These are phyloP conservation scores for Camelus bactrianus DNA, from an alignment of 2,113 vertebrate genomes.

Conservation along the genomic window DNA sequence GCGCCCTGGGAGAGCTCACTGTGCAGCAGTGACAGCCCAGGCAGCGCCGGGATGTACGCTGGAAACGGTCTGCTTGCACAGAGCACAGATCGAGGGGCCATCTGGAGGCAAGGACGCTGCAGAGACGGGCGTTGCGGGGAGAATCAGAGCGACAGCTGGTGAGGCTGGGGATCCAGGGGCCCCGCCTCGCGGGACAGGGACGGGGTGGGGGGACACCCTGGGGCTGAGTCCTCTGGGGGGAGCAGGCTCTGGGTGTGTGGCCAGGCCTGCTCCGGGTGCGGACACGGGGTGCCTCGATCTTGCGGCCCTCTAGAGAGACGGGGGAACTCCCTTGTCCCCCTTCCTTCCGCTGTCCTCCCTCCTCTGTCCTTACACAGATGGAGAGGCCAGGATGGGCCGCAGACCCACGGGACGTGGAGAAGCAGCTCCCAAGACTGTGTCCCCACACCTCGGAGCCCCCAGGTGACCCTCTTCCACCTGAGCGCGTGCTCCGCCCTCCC, in stretches of 20 bases:
- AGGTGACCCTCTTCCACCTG: rapidly evolving
- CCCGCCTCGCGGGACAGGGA: no score
- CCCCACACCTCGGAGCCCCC: background rate
- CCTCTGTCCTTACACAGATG: rapidly evolving
- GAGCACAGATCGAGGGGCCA: background rate
- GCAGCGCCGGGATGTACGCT: background rate
- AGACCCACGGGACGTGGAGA: background rate
- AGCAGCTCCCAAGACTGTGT: background rate
- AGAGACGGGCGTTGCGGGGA: background rate
- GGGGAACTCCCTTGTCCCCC: background rate
- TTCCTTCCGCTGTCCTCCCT: no score
- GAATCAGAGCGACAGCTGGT: background rate
- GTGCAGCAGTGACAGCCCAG: background rate
- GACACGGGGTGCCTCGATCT: background rate
- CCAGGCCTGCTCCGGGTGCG: rapidly evolving
- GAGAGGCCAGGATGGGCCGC: background rate
- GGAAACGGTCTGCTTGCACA: background rate
- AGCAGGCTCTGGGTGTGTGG: no score
- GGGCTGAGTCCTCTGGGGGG: background rate
- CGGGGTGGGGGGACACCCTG: rapidly evolving
- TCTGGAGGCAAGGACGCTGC: background rate
- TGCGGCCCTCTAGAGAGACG: rapidly evolving
- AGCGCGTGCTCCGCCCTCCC: rapidly evolving
- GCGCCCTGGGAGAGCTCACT: rapidly evolving
- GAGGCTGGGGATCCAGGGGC: background rate